A percentile compares a stretch with the other conserved stretches of the same genome.
Conservation (phyloP, 2,113 vertebrate genomes). For the Salvelinus namaycush region DNA sequence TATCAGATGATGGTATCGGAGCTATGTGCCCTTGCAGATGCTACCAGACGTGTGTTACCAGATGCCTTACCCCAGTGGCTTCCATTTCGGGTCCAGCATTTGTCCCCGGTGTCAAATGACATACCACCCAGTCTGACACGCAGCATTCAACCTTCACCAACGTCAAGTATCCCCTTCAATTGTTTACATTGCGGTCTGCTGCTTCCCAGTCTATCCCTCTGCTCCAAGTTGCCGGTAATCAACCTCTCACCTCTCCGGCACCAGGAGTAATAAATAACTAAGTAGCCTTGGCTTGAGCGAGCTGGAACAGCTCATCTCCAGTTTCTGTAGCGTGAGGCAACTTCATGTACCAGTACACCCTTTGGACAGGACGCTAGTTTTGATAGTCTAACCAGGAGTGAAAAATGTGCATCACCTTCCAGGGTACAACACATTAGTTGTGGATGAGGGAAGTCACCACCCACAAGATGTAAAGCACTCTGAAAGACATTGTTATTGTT, state of each 20-base stretch:
- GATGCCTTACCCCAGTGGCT: neutral
- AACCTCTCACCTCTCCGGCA: no score
- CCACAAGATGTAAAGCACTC: conserved; percentile 46
- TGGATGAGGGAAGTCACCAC: conserved; percentile 16
- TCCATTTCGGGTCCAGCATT: neutral
- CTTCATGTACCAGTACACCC: no score
- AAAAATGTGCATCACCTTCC: neutral
- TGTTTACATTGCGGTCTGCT: neutral
- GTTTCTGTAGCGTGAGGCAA: no score
- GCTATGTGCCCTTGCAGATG: neutral
- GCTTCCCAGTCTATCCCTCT: no score
- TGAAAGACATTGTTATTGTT: conserved; percentile 31
- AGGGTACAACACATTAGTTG: neutral
- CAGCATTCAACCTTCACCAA: neutral
- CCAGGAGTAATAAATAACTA: no score
- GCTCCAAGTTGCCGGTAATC: no score
- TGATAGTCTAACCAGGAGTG: neutral
- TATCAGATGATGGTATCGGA: neutral
- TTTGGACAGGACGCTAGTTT: no score
- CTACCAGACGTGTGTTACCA: neutral
- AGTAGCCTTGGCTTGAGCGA: no score
- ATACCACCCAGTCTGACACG: neutral
- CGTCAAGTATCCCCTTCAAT: neutral
- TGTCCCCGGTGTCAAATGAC: neutral
- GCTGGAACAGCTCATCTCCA: no score